Evolutionary conservation across 23 tunicate species (phyloP), one percentile per base, ranked within the genome.

Genomic region (Pegea sp.): DNA sequence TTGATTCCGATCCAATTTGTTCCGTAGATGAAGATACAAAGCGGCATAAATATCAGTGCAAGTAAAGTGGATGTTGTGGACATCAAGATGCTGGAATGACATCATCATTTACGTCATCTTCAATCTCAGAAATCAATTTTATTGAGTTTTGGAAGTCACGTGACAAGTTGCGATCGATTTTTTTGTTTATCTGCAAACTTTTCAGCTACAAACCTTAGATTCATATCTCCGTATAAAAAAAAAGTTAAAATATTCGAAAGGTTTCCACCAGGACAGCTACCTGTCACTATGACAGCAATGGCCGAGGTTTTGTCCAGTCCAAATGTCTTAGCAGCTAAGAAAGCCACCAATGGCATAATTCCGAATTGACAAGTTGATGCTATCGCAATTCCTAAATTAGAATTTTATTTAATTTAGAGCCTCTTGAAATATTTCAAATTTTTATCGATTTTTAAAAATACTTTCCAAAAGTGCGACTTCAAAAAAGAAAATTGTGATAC

Each of bases 231-330:
- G 48, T 69, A 63, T 24, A 69, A 29, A 21, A 77, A 77, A 26
- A 51, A 77, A 13, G 90, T 64, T 31, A 77, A 64, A 2, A 77
- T 13, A 27, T 77, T 77, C 25, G 90, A 77, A 11, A 77, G 60
- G 29, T 69, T 77, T 34, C 90, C 77, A 4, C 90, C 90, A 24
- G 90, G 90, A 25, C 76, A 69, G 48, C 76, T 48, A 3, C 76
- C 77, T 3, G 77, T 69, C 43, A 77, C 90, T 5, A 77, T 48
- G 5, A 69, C 67, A 0, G 90, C 90, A 20, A 77, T 4, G 1
- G 90, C 76, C 13, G 76, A 67, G 29, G 60, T 57, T 43, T 58
- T 57, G 44, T 64, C 66, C 55, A 77, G 50, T 2, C 43, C 62
- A 29, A 69, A 69, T 22, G 52, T 48, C 33, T 69, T 77, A 23